phyloP scores from a whole-genome alignment of 1,140 invertebrate genomes.

The Formica exsecta region DNA sequence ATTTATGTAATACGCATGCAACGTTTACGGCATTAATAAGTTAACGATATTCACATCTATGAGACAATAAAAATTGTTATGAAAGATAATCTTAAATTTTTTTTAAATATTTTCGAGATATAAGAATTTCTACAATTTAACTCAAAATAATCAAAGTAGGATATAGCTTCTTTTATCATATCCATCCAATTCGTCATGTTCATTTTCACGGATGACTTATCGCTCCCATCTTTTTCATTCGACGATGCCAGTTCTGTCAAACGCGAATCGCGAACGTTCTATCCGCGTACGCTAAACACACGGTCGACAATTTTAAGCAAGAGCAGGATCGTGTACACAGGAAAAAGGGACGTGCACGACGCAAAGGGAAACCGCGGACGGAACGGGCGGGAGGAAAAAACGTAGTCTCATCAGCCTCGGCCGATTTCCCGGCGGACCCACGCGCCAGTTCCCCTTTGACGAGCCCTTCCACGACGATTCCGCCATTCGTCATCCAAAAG shows the following conservation, averaged over 20 bases:
- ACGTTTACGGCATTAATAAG: not conserved
- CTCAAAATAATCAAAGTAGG: not conserved
- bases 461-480: slow-evolving; percentile 51
- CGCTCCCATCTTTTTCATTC: not conserved
- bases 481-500: slow-evolving; percentile 62
- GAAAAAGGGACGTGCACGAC: slow-evolving; percentile 29
- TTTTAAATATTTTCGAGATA: not conserved
- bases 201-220: slow-evolving; percentile 5
- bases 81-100: not conserved
- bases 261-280: not conserved
- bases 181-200: not conserved
- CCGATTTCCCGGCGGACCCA: slow-evolving; percentile 70
- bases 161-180: not conserved
- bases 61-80: not conserved
- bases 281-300: not conserved
- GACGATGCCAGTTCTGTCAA: not conserved
- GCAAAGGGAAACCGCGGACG: slow-evolving; percentile 33
- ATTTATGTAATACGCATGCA: not conserved
- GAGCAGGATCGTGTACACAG: not conserved
- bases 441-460: slow-evolving; percentile 55
- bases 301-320: slow-evolving; percentile 17
- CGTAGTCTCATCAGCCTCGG: slow-evolving; percentile 67
- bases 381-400: slow-evolving; percentile 23
- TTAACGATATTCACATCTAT: not conserved
- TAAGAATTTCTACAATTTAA: not conserved